Percentiles rank a stretch among this genome's conserved stretches.
Conservation (phyloP, 2,888 invertebrate genomes). For the Trichogramma evanescens region DNA sequence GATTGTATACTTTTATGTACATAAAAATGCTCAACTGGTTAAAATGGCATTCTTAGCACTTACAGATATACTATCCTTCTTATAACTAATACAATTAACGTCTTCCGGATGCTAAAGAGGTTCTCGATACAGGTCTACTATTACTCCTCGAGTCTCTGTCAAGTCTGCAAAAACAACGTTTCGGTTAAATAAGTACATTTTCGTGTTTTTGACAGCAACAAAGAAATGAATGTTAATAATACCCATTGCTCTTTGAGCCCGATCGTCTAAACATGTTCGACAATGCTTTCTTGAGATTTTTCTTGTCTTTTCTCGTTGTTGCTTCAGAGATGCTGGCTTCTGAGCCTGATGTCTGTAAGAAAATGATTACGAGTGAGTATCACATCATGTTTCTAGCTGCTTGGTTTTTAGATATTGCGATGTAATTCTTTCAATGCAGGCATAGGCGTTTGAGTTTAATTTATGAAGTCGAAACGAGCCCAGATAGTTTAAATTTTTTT, state of each 20-base stretch:
- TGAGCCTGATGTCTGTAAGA: slow-evolving; percentile 40
- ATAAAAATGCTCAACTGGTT: slow-evolving; percentile 18
- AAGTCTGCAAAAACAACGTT: slow-evolving; percentile 27
- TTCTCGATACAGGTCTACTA: slow-evolving; percentile 41
- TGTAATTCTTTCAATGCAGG: no score
- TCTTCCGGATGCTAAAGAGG: slow-evolving; percentile 30
- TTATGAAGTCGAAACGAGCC: no score
- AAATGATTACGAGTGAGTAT: neutral
- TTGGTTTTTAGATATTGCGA: no score
- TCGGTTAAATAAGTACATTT: no score
- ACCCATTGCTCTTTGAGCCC: slow-evolving; percentile 44
- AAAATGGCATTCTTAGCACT: slow-evolving; percentile 6
- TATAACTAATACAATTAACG: neutral
- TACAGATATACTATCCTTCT: neutral
- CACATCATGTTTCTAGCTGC: no score
- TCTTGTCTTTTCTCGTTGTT: slow-evolving; percentile 49
- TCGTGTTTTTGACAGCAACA: neutral
- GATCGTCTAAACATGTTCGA: slow-evolving; percentile 74
- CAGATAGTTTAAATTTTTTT: no score
- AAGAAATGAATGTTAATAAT: slow-evolving; percentile 1
- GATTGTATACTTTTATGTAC: neutral
- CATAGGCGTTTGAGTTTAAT: no score
- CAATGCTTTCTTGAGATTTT: slow-evolving; percentile 71
- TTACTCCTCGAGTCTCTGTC: slow-evolving; percentile 36
- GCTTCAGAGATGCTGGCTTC: slow-evolving; percentile 41